Base-by-base conservation (phyloP, 2,797 vertebrate genomes). In the Uromys caudimaculatus region DNA sequence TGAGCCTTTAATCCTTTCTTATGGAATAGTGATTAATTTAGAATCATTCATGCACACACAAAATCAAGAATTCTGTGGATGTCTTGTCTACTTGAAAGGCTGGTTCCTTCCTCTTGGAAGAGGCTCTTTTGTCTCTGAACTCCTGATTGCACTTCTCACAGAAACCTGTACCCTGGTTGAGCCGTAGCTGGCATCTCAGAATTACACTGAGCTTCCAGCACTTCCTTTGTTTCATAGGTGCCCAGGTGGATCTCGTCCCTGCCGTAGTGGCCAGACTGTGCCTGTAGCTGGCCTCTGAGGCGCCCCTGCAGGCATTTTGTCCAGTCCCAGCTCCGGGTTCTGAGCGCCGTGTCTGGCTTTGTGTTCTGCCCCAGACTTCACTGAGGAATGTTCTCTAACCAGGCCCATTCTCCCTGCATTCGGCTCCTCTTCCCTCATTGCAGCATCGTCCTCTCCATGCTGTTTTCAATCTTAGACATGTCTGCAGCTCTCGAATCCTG, bases 1-100 rank as follows among this genome's bases (percentile, higher is more conserved):
- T 75, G 85, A 77, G 38, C 93, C 85, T 95, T 88, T 90, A 83
- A 94, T 97, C 92, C 97, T 90, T 95, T 94, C 91, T 94, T 89
- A 91, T 44, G 90, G 89, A 95, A 94, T 78, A 91, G 71, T 77
- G 64, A 91, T 35, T 89, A 94, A 77, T 83, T 97, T 92, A 96
- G 91, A 97, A 47, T 93, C 87, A 92, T 71, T 71, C 81, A 83
- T 38, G 41, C 84, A 38, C 64, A 69, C 84, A 86, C 32, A 67
- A 23, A 92, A 87, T 85, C 86, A 91, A 95, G 94, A 95, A 86
- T 95, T 95, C 71, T 1, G 0, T 93, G 93, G 14, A 19, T 58
- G 84, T 47, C 69, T 85, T 23, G 6, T 94, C 91, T 97, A 96
- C 92, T 90, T 88, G 86, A 90, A 81, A 95, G 90, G 83, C 87